phyloP scores from a whole-genome alignment of 2,113 vertebrate species.

The Halichoeres trimaculatus region DNA sequence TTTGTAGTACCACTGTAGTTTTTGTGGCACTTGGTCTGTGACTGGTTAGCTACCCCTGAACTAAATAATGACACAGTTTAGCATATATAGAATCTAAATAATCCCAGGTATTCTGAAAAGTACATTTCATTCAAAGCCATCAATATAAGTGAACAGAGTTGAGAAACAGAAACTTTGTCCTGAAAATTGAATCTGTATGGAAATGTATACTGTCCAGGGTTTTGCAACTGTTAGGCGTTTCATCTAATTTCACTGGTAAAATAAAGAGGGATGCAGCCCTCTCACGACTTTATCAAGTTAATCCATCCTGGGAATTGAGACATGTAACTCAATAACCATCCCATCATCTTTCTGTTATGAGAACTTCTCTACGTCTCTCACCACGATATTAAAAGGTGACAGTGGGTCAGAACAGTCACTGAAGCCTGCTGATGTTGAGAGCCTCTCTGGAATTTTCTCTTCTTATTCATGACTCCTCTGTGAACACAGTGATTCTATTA shows the following conservation, averaged over 20 bases:
- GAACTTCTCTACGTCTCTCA: slow-evolving; percentile 11
- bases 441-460: slow-evolving; percentile 22
- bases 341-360: slow-evolving; percentile 35
- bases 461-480: slow-evolving; percentile 6
- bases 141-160: neutral
- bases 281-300: slow-evolving; percentile 6
- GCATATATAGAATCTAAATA: neutral
- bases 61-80: too few relatives aligned
- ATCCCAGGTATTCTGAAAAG: neutral
- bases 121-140: neutral
- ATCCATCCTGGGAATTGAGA: slow-evolving; percentile 14
- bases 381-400: neutral
- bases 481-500: slow-evolving; percentile 35
- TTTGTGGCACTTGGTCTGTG: too few relatives aligned
- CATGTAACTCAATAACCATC: slow-evolving; percentile 4
- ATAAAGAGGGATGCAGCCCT: neutral
- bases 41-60: too few relatives aligned
- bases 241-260: neutral
- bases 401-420: slow-evolving; percentile 15
- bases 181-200: neutral
- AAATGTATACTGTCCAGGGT: neutral
- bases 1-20: too few relatives aligned
- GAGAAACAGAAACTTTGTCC: neutral
- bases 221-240: neutral
- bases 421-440: slow-evolving; percentile 20